Percentiles rank a stretch among this genome's conserved stretches.
Conservation (phyloP, 23 tunicate genomes). For the Styela clava region DNA sequence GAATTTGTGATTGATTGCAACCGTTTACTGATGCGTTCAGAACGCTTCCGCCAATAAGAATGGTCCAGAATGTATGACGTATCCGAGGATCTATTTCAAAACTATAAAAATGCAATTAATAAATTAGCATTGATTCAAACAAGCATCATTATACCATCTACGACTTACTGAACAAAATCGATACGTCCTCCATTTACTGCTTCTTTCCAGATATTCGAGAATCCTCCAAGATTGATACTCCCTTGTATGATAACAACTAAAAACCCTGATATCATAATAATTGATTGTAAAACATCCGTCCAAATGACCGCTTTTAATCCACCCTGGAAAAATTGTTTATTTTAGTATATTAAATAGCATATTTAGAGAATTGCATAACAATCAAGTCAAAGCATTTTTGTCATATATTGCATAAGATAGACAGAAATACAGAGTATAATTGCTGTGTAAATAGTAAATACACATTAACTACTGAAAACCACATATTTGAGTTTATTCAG, state of each 20-base stretch:
- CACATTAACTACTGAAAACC: too few relatives aligned
- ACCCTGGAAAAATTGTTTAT: conserved; percentile 38
- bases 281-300: conserved; percentile 85
- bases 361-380: too few relatives aligned
- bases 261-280: conserved; percentile 81
- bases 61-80: conserved; percentile 84
- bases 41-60: conserved; percentile 63
- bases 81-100: conserved; percentile 85
- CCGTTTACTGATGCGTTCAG: conserved; percentile 64
- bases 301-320: conserved; percentile 94
- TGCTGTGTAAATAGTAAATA: too few relatives aligned
- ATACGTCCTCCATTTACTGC: conserved; percentile 71
- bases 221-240: conserved; percentile 84
- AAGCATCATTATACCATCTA: too few relatives aligned
- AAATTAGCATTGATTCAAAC: not conserved
- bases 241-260: conserved; percentile 88
- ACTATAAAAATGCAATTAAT: conserved; percentile 28
- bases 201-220: conserved; percentile 59
- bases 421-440: too few relatives aligned
- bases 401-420: too few relatives aligned
- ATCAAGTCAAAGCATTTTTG: too few relatives aligned
- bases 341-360: too few relatives aligned
- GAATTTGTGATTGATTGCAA: conserved; percentile 85
- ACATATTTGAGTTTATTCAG: too few relatives aligned
- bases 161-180: conserved; percentile 76